Conservation (phyloP, 2,888 invertebrate genomes). For the Torymus tubicola region DNA sequence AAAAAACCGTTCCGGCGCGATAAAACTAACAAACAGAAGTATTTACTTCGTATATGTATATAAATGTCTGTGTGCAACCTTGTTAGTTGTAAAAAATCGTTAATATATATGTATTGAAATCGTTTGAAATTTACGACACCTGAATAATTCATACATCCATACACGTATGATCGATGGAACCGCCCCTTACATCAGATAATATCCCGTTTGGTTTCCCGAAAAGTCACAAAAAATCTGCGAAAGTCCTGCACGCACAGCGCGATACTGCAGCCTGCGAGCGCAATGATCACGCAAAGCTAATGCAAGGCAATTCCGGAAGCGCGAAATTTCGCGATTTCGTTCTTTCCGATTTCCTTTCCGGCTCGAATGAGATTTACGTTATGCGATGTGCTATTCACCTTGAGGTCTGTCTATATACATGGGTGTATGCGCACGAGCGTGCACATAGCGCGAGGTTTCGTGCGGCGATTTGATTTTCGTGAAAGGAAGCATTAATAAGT, state of each 20-base stretch:
- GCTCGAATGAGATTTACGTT: constrained; percentile 25
- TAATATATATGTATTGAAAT: not conserved
- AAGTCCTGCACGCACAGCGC: not conserved
- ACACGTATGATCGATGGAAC: too few relatives aligned
- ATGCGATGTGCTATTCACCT: constrained; percentile 35
- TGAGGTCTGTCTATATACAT: not conserved
- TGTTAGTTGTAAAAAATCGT: too few relatives aligned
- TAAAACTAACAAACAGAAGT: too few relatives aligned
- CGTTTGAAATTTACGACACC: constrained; percentile 12
- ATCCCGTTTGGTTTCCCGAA: too few relatives aligned
- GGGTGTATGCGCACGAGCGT: not conserved
- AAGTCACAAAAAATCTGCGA: too few relatives aligned
- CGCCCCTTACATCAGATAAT: too few relatives aligned
- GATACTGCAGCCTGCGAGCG: constrained; percentile 31
- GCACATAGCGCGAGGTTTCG: not conserved
- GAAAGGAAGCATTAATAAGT: constrained; percentile 41
- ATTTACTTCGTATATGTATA: too few relatives aligned
- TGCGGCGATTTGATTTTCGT: constrained; percentile 26
- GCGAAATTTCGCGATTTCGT: constrained; percentile 55
- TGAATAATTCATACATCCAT: not conserved
- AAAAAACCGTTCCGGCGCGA: too few relatives aligned
- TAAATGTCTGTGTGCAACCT: too few relatives aligned
- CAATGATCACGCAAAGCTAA: constrained; percentile 53
- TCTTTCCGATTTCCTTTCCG: constrained; percentile 37
- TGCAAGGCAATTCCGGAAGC: constrained; percentile 59